Evolutionary conservation across 2,113 vertebrate species (phyloP).

Genomic region (Platichthys stellatus): DNA sequence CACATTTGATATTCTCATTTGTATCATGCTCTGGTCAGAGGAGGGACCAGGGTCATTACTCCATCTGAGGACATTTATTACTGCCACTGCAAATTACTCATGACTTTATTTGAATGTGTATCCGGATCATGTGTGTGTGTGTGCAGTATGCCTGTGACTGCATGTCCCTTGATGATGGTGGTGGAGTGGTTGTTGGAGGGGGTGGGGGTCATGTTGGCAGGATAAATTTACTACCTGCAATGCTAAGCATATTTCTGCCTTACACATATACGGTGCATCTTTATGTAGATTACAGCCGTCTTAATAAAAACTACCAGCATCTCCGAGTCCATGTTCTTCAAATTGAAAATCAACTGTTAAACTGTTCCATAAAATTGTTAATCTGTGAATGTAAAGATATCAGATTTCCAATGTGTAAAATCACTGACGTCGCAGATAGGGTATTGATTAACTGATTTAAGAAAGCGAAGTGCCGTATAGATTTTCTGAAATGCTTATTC

Average conservation of each 20-base stretch:
- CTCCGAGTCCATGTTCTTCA: constrained; percentile 25
- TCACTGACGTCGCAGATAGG: not conserved
- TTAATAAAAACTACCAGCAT: constrained; percentile 54
- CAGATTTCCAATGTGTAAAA: constrained; percentile 1
- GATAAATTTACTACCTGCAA: constrained; percentile 67
- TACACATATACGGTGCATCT: constrained; percentile 43
- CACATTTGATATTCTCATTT: constrained; percentile 70
- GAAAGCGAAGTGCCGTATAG: not conserved
- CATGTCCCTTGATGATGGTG: constrained; percentile 12
- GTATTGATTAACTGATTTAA: not conserved
- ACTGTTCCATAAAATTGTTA: not conserved
- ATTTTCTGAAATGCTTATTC: not conserved
- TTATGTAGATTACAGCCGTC: constrained; percentile 52
- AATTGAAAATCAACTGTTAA: not conserved
- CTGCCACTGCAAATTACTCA: constrained; percentile 75
- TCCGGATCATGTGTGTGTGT: constrained; percentile 42
- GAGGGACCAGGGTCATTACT: constrained; percentile 70
- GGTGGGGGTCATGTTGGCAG: constrained; percentile 1
- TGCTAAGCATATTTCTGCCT: constrained; percentile 60
- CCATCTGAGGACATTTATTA: constrained; percentile 77
- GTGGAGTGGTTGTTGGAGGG: not conserved
- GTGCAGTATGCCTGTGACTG: constrained; percentile 17
- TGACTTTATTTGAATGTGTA: constrained; percentile 77
- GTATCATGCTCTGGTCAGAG: constrained; percentile 66
- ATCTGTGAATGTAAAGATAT: constrained; percentile 7